A percentile compares a stretch with the other conserved stretches of the same genome.
phyloP scores from a whole-genome alignment of 2,797 vertebrate genomes.

The Okamejei kenojei region DNA sequence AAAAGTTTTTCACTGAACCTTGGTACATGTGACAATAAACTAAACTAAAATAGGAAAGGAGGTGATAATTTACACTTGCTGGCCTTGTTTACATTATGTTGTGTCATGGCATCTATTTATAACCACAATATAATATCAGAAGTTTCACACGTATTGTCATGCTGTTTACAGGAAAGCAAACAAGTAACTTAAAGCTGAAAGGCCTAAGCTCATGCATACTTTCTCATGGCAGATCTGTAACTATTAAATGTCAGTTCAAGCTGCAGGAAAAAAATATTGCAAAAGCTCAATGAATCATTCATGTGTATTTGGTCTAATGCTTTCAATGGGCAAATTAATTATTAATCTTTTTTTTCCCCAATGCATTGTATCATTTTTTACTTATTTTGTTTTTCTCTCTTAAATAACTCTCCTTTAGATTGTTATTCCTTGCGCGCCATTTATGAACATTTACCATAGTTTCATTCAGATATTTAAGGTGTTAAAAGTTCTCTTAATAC shows the following conservation, averaged over 20 bases:
- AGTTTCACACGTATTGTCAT: background rate
- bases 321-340: conserved; percentile 10
- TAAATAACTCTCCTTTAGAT: background rate
- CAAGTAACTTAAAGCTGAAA: background rate
- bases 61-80: background rate
- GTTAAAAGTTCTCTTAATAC: background rate
- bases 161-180: background rate
- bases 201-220: background rate
- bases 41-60: background rate
- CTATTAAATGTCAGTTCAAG: conserved; percentile 32
- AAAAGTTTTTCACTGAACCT: no score
- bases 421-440: background rate
- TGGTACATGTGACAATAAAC: no score
- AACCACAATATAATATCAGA: background rate
- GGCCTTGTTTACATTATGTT: background rate
- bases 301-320: conserved; percentile 27
- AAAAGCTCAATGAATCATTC: conserved; percentile 34
- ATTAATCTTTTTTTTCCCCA: conserved; percentile 9
- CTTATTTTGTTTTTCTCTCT: background rate
- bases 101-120: background rate
- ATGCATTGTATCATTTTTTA: background rate
- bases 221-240: background rate
- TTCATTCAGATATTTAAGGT: background rate
- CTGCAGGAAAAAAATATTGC: conserved; percentile 23
- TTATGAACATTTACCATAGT: background rate